phyloP scores from a whole-genome alignment of 2,797 vertebrate genomes.

The Epinephelus awoara region DNA sequence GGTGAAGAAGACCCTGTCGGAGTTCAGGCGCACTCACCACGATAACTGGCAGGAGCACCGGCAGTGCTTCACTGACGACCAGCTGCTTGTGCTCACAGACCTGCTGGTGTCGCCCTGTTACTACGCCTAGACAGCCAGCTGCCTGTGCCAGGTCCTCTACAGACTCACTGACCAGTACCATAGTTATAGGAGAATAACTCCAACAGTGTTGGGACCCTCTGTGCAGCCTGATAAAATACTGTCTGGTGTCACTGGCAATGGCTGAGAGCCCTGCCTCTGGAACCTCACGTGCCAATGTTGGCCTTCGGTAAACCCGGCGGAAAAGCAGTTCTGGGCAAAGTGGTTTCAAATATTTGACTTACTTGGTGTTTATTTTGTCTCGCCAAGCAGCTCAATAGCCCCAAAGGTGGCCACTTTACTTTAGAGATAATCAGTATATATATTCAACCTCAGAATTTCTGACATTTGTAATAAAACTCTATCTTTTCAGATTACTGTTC shows the following conservation, averaged over 20 bases:
- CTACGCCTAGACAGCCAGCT: slow-evolving; percentile 79
- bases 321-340: slow-evolving; percentile 35
- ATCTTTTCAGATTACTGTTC: neutral
- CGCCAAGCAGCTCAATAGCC: slow-evolving; percentile 58
- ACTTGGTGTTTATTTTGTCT: slow-evolving; percentile 49
- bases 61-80: slow-evolving; percentile 97
- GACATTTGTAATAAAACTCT: neutral
- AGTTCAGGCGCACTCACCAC: slow-evolving; percentile 97
- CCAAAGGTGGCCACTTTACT: slow-evolving; percentile 61
- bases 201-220: slow-evolving; percentile 25
- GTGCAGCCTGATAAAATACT: slow-evolving; percentile 32
- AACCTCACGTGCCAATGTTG: slow-evolving; percentile 52
- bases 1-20: slow-evolving; percentile 97
- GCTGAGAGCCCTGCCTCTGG: slow-evolving; percentile 43
- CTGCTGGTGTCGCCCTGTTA: slow-evolving; percentile 94
- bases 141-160: slow-evolving; percentile 29
- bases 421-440: slow-evolving; percentile 30
- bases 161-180: slow-evolving; percentile 44
- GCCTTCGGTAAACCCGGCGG: slow-evolving; percentile 53
- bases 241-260: slow-evolving; percentile 20
- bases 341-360: slow-evolving; percentile 44
- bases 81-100: slow-evolving; percentile 97
- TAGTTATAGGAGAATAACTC: slow-evolving; percentile 17
- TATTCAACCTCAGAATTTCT: too few species aligned
- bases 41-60: slow-evolving; percentile 99